phyloP scores from a whole-genome alignment of 2,113 vertebrate genomes.

The Psittacara wagleri region DNA sequence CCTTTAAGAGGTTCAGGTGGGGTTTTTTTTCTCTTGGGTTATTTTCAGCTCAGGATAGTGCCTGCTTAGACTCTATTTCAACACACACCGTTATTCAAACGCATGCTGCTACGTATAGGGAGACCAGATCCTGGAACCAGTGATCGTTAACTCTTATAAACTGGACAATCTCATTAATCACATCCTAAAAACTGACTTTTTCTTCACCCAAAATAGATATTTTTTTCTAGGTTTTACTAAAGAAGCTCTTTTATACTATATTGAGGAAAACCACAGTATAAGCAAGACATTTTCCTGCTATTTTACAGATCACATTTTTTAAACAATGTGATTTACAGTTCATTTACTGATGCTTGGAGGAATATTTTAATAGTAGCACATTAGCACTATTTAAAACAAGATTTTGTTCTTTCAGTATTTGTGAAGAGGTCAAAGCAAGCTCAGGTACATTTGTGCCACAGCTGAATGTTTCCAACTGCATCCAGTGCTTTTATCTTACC shows the following conservation, averaged over 20 bases:
- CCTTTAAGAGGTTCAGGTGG: neutral
- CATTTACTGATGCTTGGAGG: neutral
- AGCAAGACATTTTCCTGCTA: neutral
- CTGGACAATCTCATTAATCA: neutral
- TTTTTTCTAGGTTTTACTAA: neutral
- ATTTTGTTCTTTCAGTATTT: neutral
- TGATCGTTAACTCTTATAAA: neutral
- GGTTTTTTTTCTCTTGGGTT: neutral
- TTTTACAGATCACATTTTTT: neutral
- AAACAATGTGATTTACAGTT: neutral
- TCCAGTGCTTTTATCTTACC: neutral
- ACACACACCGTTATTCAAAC: neutral
- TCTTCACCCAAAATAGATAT: neutral
- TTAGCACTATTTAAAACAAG: neutral
- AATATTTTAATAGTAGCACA: accelerated
- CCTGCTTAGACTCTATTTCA: neutral
- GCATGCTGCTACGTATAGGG: accelerated
- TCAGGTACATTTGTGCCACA: accelerated
- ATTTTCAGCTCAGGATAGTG: neutral
- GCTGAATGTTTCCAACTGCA: neutral
- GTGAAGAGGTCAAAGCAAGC: neutral
- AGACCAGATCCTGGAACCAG: neutral
- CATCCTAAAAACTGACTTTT: neutral
- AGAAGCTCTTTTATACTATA: neutral
- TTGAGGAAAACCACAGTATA: neutral